Percentiles rank a stretch among this genome's conserved stretches.
Conservation (phyloP, 2,888 invertebrate species). For the Pedicia rivosa region DNA sequence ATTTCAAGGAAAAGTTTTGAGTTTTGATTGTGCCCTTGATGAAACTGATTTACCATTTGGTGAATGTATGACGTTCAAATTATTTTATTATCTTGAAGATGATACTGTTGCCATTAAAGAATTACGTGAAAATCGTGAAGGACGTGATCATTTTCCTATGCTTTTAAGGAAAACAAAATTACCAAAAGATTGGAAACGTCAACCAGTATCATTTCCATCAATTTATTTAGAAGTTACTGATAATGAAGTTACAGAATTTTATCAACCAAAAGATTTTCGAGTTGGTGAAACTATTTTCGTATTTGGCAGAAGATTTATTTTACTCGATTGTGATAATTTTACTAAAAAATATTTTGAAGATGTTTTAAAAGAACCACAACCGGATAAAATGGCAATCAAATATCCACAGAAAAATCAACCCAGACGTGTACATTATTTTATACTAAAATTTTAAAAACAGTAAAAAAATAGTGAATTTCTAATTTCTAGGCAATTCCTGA, state of each 20-base stretch:
- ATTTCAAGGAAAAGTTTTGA: conserved; percentile 65
- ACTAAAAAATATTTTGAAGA: conserved; percentile 57
- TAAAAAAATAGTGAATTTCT: background rate
- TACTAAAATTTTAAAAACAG: too few relatives aligned
- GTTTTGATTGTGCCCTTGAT: conserved; percentile 54
- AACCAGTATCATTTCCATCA: conserved; percentile 45
- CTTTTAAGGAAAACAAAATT: conserved; percentile 59
- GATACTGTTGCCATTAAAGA: conserved; percentile 67
- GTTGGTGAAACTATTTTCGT: conserved; percentile 56
- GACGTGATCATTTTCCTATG: conserved; percentile 59
- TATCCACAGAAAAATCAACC: conserved; percentile 17
- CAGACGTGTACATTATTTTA: conserved; percentile 12
- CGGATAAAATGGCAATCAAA: conserved; percentile 22
- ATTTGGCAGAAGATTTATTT: conserved; percentile 51
- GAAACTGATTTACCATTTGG: conserved; percentile 41
- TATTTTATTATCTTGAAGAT: conserved; percentile 67
- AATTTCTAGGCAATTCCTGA: conserved; percentile 10
- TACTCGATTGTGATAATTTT: conserved; percentile 66
- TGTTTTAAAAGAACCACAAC: conserved; percentile 15
- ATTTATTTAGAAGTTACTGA: conserved; percentile 52
- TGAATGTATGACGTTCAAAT: conserved; percentile 44
- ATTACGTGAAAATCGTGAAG: conserved; percentile 51
- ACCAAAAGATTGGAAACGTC: conserved; percentile 52
- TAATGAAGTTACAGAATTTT: conserved; percentile 59
- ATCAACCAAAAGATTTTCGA: conserved; percentile 58